These are phyloP conservation scores for Gobionotothen gibberifrons DNA, from an alignment of 2,797 vertebrate genomes.

Conservation along the genomic window DNA sequence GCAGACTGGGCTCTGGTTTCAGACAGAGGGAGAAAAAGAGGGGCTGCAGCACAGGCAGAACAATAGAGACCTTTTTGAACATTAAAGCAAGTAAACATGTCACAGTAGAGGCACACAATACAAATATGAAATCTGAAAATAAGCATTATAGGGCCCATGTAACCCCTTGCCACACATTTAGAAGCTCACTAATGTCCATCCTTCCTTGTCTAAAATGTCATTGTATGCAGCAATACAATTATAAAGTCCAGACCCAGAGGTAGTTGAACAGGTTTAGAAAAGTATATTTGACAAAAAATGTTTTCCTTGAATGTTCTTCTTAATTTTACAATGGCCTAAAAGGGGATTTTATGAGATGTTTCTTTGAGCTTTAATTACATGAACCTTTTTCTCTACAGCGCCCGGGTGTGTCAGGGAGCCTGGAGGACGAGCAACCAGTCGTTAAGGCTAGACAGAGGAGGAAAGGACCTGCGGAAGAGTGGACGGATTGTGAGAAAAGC, in stretches of 20 bases:
- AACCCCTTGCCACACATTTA: background rate
- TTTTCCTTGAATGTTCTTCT: background rate
- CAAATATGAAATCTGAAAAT: background rate
- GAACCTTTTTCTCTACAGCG: conserved; percentile 42
- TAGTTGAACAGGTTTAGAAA: background rate
- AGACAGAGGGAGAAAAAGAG: too few relatives aligned
- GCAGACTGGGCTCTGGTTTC: too few relatives aligned
- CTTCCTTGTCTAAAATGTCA: background rate
- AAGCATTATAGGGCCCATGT: background rate
- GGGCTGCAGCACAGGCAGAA: too few relatives aligned
- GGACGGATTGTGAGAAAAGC: conserved; percentile 90
- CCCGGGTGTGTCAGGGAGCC: conserved; percentile 65
- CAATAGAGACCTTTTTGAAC: too few relatives aligned
- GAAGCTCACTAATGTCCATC: background rate
- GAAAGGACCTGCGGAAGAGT: conserved; percentile 85
- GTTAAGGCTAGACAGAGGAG: conserved; percentile 62
- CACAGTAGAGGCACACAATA: too few relatives aligned
- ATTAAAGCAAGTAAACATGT: too few relatives aligned
- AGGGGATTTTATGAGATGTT: background rate
- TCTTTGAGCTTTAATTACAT: background rate
- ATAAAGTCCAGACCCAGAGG: background rate
- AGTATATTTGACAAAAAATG: background rate
- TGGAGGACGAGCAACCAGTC: conserved; percentile 77
- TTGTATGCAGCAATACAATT: background rate
- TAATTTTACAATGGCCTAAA: background rate